Evolutionary conservation across 2,113 vertebrate genomes (phyloP).

Genomic region (Canis aureus): DNA sequence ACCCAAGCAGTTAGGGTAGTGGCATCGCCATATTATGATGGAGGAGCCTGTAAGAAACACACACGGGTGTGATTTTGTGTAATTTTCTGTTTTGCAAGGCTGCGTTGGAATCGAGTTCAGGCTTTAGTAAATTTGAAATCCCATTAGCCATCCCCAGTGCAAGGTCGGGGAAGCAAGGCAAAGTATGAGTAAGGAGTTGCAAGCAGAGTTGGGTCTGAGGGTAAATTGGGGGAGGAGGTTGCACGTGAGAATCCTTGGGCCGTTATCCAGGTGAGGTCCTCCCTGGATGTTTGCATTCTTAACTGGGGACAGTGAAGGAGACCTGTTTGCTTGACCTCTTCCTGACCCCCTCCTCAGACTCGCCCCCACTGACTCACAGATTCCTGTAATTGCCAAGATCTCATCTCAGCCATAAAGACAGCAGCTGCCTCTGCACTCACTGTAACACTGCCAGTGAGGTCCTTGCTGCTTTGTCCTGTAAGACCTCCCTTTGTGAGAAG

Average conservation of each 20-base stretch:
- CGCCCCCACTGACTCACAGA: not conserved
- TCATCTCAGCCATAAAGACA: not conserved
- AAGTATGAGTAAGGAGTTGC: fast-evolving
- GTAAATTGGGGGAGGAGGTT: not conserved
- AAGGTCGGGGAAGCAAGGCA: not conserved
- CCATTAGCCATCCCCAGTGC: not conserved
- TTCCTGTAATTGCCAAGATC: not conserved
- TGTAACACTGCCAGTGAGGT: fast-evolving
- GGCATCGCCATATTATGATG: fast-evolving
- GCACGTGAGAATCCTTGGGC: not conserved
- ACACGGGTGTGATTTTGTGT: not conserved
- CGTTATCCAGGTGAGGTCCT: fast-evolving
- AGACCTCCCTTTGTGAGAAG: not conserved
- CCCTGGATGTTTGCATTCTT: not conserved
- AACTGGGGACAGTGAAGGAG: no score
- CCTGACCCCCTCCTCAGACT: not conserved
- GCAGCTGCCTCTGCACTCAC: not conserved
- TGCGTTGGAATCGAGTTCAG: not conserved
- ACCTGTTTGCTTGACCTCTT: not conserved
- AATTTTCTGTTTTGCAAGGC: not conserved
- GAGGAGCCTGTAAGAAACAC: not conserved
- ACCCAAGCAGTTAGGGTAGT: not conserved
- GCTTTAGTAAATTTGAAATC: not conserved
- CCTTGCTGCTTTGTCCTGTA: not conserved
- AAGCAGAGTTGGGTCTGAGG: not conserved